These are phyloP conservation scores for Danio kyathit DNA, from an alignment of 2,797 vertebrate species.

Conservation along the genomic window DNA sequence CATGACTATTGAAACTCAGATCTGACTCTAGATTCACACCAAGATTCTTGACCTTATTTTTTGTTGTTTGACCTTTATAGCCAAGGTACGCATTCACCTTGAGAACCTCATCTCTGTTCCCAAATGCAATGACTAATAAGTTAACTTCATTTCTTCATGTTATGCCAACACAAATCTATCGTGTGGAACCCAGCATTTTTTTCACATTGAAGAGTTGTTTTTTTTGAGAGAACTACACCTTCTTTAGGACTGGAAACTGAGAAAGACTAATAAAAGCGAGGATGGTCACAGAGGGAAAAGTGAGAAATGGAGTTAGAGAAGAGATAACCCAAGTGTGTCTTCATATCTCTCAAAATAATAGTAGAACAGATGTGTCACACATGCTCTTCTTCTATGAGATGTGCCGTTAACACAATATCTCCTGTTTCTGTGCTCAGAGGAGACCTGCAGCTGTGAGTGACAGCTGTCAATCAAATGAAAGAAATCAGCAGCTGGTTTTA, in stretches of 20 bases:
- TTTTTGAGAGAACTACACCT: neutral
- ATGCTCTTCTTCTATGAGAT: neutral
- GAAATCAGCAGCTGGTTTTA: too few species aligned
- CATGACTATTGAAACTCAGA: too few species aligned
- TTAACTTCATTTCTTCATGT: too few species aligned
- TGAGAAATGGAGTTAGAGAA: neutral
- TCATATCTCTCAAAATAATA: neutral
- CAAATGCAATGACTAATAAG: too few species aligned
- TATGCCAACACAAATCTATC: too few species aligned
- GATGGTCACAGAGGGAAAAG: neutral
- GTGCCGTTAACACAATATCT: constrained; percentile 4
- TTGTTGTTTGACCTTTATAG: too few species aligned
- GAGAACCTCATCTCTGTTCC: too few species aligned
- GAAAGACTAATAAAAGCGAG: neutral
- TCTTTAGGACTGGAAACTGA: neutral
- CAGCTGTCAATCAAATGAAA: constrained; percentile 1
- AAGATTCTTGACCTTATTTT: too few species aligned
- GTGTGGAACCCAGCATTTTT: too few species aligned
- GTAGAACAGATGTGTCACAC: neutral
- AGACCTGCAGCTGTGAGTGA: neutral
- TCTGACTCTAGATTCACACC: too few species aligned
- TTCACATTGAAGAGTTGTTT: too few species aligned
- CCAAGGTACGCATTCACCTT: too few species aligned
- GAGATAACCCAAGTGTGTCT: neutral
- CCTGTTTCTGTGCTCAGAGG: neutral